A percentile compares a stretch with the other conserved stretches of the same genome.
Conservation (phyloP, 2,888 invertebrate genomes). For the Mamestra brassicae region DNA sequence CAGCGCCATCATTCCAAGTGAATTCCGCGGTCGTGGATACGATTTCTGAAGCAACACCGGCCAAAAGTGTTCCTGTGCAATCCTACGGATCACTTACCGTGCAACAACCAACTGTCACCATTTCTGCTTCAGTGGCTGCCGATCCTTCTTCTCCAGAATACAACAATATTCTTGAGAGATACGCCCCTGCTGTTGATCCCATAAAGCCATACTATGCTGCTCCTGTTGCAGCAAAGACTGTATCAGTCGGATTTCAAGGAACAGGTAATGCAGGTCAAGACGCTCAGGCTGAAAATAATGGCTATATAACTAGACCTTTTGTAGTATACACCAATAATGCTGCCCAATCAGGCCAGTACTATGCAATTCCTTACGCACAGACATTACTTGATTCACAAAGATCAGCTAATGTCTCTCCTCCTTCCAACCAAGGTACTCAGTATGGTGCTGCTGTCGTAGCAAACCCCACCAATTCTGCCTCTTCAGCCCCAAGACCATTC, state of each 20-base stretch:
- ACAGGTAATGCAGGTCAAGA: constrained; percentile 1
- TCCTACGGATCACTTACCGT: constrained; percentile 10
- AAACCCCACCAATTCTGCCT: background rate
- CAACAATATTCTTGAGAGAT: constrained; percentile 32
- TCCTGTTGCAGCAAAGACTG: constrained; percentile 31
- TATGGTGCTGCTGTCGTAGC: background rate
- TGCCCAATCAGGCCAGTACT: constrained; percentile 16
- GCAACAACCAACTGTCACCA: constrained; percentile 11
- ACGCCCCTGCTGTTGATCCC: background rate
- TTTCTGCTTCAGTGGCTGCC: constrained; percentile 26
- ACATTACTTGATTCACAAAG: constrained; percentile 23
- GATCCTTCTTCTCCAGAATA: constrained; percentile 26
- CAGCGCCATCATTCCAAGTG: constrained; percentile 13
- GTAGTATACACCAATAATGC: constrained; percentile 17
- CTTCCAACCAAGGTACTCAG: constrained; percentile 3
- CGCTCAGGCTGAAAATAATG: background rate
- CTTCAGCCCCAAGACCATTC: constrained; percentile 12
- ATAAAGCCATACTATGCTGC: constrained; percentile 26
- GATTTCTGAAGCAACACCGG: background rate
- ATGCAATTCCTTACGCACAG: constrained; percentile 8
- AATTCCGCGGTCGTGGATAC: constrained; percentile 38
- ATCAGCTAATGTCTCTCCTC: constrained; percentile 12
- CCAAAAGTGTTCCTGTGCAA: background rate
- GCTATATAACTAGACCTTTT: constrained; percentile 13
- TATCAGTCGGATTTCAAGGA: constrained; percentile 19